Evolutionary conservation across 2,888 invertebrate species (phyloP).

Genomic region (Hetaerina titia): DNA sequence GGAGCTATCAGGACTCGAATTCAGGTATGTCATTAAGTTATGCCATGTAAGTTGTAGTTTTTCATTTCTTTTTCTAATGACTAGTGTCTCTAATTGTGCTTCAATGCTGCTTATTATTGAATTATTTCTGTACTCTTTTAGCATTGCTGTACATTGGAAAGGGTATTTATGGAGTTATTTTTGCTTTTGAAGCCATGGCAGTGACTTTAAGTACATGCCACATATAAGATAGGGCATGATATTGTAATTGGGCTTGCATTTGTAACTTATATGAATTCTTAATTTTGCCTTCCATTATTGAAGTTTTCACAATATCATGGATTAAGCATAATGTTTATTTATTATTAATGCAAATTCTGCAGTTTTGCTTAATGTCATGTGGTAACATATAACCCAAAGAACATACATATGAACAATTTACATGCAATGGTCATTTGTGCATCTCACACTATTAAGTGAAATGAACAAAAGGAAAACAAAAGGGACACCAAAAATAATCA

Average conservation of each 20-base stretch:
- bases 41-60: neutral
- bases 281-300: neutral
- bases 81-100: neutral
- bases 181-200: neutral
- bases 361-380: neutral
- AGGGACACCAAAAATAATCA: too few relatives aligned
- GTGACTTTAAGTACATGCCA: neutral
- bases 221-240: neutral
- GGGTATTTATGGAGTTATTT: neutral
- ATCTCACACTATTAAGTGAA: too few relatives aligned
- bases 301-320: neutral
- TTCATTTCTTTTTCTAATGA: neutral
- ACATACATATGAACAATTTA: too few relatives aligned
- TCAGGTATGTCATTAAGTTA: slow-evolving; percentile 74
- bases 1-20: slow-evolving; percentile 77
- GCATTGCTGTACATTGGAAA: neutral
- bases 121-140: neutral
- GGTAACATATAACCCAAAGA: too few relatives aligned
- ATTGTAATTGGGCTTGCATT: neutral
- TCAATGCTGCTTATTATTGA: neutral
- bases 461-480: too few relatives aligned
- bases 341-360: neutral
- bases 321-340: neutral
- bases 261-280: neutral
- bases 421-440: too few relatives aligned